phyloP scores from a whole-genome alignment of 1,140 invertebrate species.

The Eurosta solidaginis region DNA sequence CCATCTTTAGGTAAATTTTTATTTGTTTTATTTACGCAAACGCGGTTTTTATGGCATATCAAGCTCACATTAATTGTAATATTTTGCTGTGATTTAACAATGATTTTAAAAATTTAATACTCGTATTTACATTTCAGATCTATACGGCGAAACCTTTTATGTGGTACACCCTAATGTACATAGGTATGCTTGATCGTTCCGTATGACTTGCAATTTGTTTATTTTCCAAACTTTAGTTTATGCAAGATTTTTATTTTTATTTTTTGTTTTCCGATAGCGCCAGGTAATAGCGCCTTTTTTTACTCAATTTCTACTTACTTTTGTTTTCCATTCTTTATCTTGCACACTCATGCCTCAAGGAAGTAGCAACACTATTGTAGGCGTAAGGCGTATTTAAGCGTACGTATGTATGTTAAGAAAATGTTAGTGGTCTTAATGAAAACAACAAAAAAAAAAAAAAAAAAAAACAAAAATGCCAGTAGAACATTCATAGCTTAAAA shows the following conservation, averaged over 20 bases:
- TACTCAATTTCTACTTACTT: neutral
- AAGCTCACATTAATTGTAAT: too few species aligned
- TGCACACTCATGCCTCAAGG: neutral
- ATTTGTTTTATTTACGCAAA: too few species aligned
- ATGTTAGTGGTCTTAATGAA: neutral
- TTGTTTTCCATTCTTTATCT: neutral
- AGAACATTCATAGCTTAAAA: neutral
- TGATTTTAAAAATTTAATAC: too few species aligned
- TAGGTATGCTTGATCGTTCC: neutral
- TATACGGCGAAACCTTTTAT: too few species aligned
- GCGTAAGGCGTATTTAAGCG: too few species aligned
- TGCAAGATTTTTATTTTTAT: neutral
- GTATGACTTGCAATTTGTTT: constrained; percentile 22
- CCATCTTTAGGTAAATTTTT: too few species aligned
- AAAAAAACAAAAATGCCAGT: neutral
- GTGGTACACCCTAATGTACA: too few species aligned
- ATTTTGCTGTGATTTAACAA: too few species aligned
- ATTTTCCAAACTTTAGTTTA: neutral
- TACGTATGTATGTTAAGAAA: neutral
- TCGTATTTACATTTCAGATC: too few species aligned
- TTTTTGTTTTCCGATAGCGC: neutral
- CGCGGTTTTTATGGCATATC: too few species aligned
- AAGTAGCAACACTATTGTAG: neutral
- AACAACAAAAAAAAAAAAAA: neutral
- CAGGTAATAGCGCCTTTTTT: constrained; percentile 4